Base-by-base conservation (phyloP, 2,888 invertebrate genomes). In the Tipula vernalis region DNA sequence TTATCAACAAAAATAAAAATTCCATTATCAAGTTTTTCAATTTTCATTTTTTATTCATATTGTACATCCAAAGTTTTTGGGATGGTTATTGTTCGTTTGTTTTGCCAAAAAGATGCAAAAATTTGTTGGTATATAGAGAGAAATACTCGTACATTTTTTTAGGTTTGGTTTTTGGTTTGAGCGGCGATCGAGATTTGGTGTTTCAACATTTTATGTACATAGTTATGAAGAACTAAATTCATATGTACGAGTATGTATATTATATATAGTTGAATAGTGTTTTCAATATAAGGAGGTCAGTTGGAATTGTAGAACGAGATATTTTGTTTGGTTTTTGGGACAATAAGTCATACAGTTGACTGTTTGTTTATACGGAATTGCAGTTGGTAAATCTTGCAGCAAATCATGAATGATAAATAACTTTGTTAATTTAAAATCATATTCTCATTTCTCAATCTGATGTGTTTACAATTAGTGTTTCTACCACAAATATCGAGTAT, bases 21-120 rank as follows among this genome's bases (percentile, higher is more conserved):
- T 71, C 71, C 71, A 71, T 71, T 71, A 71, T 71, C 71, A 71
- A 71, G 71, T 71, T 71, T 71, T 71, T 71, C 71, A 71, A 71
- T 71, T 71, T 71, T 71, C 71, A 71, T 71, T 71, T 71, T 71
- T 71, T 71, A 71, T 71, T 71, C 71, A 71, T 71, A 71, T 39
- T 28, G 6, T 3, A 57, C 71, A 71, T 44, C 71, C 71, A 71
- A 71, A 71, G 71, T 71, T 71, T 71, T 71, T 28, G 71, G 71
- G 71, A 71, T 71, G 71, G 71, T 71, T 71, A 71, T 71, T 71
- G 71, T 71, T 71, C 71, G 71, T 71, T 71, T 28, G 28, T 71
- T 71, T 15, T 57, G 28, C 71, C 71, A 71, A 28, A 18, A 71
- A 71, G 28, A 18, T 71, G 28, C 28, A 71, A 18, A 51, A 51